phyloP scores from a whole-genome alignment of 2,797 vertebrate genomes.

The Rhinella marina region DNA sequence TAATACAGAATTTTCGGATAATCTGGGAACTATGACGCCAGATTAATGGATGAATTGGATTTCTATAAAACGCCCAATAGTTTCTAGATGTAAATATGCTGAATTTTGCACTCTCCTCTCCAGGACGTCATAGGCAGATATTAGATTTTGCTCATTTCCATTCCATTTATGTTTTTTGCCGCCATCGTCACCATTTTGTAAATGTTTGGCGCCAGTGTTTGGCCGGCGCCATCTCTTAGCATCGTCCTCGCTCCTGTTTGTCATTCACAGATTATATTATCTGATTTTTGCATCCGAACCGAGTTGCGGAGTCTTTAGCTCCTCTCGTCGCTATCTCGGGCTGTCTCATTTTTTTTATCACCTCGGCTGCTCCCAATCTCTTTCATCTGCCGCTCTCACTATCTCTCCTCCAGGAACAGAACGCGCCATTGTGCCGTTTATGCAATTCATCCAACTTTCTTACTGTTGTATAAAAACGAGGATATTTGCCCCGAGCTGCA shows the following conservation, averaged over 20 bases:
- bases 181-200: not conserved
- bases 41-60: too few relatives aligned
- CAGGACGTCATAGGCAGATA: too few relatives aligned
- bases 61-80: too few relatives aligned
- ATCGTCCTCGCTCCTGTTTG: not conserved
- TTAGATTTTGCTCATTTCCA: not conserved
- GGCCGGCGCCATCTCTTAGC: not conserved
- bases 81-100: too few relatives aligned
- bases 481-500: not conserved
- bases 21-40: not conserved
- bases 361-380: slow-evolving; percentile 22
- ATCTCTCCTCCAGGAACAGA: slow-evolving; percentile 24
- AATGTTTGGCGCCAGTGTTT: not conserved
- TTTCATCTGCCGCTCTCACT: slow-evolving; percentile 41
- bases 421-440: slow-evolving; percentile 39
- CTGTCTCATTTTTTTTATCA: slow-evolving; percentile 28
- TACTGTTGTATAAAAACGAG: not conserved
- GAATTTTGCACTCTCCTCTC: too few relatives aligned
- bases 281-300: slow-evolving; percentile 21
- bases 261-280: slow-evolving; percentile 37
- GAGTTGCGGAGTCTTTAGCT: slow-evolving; percentile 25
- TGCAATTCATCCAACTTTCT: slow-evolving; percentile 45
- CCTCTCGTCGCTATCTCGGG: not conserved
- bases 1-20: too few relatives aligned
- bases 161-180: not conserved